Evolutionary conservation across 2,888 invertebrate species (phyloP), one percentile per base, ranked within the genome.

Genomic region (Alitta virens): DNA sequence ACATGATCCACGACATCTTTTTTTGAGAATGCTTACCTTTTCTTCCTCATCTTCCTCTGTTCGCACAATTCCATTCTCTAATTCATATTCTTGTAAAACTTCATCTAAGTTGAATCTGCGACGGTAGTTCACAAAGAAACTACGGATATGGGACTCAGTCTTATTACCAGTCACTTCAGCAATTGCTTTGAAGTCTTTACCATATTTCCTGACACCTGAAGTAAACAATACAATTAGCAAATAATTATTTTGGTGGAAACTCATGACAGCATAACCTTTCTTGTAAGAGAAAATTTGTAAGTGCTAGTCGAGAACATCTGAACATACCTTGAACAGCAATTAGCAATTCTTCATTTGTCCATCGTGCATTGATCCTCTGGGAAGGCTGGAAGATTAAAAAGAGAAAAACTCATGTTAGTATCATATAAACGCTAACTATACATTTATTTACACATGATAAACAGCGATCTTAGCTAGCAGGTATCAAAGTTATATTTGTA

Each of bases 151-250:
- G 56, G 90, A 89, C 83, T 95, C 96, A 0, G 92, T 94, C 85
- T 97, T 97, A 57, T 94, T 97, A 66, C 94, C 94, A 69, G 97
- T 87, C 14, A 94, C 90, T 80, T 96, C 95, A 18, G 97, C 94
- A 71, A 97, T 96, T 33, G 94, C 92, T 84, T 92, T 88, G 82
- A 92, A 94, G 82, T 94, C 91, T 85, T 91, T 90, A 46, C 87
- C 87, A 77, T 86, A 87, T 69, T 85, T 85, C 27, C 86, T 78
- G 27, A 87, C 84, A 63, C 89, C n/a, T n/a, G n/a, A n/a, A 89
- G 89, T 64, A 7, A 65, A 56, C 75, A 27, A 72, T 68, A 61
- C 65, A 66, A 33, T 2, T 16, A 25, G 21, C 3, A 18, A 56
- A n/a, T 55, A 60, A 55, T n/a, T n/a, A 54, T 25, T 43, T 43